Conservation (phyloP, 2,797 vertebrate genomes). For the Columba guinea region DNA sequence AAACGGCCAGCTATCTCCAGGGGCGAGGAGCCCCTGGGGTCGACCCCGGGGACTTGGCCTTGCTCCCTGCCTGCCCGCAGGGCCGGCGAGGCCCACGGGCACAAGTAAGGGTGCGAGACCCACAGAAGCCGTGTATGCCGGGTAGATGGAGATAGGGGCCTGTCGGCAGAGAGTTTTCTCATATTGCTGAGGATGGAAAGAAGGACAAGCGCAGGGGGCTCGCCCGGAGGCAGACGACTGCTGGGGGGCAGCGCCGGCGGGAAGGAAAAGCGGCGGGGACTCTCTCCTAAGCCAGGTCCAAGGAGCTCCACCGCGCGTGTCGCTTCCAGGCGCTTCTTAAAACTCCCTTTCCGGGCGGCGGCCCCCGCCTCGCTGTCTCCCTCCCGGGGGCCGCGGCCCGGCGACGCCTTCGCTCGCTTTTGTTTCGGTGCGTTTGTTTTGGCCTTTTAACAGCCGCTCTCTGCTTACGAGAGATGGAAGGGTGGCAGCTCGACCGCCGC, state of each 20-base stretch:
- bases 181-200: not conserved
- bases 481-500: not conserved
- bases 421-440: not conserved
- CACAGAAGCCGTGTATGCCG: not conserved
- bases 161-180: not conserved
- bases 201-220: not conserved
- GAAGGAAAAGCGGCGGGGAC: not conserved
- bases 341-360: not conserved
- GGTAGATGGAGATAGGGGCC: not conserved
- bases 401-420: not conserved
- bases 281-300: not conserved
- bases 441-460: not conserved
- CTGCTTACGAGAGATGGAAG: not conserved
- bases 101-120: not conserved
- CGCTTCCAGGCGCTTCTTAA: not conserved
- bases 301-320: not conserved
- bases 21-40: too few relatives aligned
- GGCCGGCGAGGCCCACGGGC: not conserved
- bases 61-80: not conserved
- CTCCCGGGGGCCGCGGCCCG: not conserved
- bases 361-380: not conserved
- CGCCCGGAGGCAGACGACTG: not conserved
- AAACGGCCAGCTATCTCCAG: not conserved
- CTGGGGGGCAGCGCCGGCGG: not conserved
- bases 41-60: rapidly evolving